Conservation (phyloP, 2,888 invertebrate species). For the Ophioninae sp. region DNA sequence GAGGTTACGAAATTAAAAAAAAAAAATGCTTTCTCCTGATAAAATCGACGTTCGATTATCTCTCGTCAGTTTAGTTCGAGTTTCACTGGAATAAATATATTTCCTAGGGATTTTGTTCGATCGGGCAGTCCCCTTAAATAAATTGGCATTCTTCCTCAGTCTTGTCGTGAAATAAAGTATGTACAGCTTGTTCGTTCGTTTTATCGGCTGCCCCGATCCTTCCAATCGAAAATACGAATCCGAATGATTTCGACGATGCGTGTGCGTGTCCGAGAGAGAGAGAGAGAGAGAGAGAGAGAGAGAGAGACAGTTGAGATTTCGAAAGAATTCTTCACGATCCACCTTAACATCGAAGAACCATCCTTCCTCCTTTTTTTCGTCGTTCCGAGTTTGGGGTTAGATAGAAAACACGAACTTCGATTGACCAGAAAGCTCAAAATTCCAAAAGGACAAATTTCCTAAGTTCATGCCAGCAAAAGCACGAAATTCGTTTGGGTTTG, state of each 20-base stretch:
- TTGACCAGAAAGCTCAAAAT: too few species aligned
- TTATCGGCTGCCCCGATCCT: conserved; percentile 54
- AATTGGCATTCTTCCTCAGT: conserved; percentile 62
- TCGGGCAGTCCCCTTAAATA: conserved; percentile 58
- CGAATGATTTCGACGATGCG: conserved; percentile 8
- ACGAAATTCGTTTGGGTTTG: too few species aligned
- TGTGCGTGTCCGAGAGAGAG: conserved; percentile 1
- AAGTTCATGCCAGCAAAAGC: too few species aligned
- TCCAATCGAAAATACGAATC: conserved; percentile 35
- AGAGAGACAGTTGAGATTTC: neutral
- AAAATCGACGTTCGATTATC: neutral
- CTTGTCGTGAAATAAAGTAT: conserved; percentile 63
- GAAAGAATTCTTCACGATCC: neutral
- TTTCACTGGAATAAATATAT: neutral
- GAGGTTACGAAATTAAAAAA: neutral
- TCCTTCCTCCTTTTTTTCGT: too few species aligned
- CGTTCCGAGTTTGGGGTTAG: too few species aligned
- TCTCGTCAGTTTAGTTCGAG: conserved; percentile 6
- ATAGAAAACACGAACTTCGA: too few species aligned
- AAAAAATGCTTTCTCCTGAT: neutral
- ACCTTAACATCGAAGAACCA: neutral
- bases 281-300: neutral
- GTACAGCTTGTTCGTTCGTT: conserved; percentile 44
- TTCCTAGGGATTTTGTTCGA: conserved; percentile 51
- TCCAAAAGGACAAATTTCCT: too few species aligned